Evolutionary conservation across 2,797 vertebrate genomes (phyloP).

Genomic region (Micrastur ruficollis): DNA sequence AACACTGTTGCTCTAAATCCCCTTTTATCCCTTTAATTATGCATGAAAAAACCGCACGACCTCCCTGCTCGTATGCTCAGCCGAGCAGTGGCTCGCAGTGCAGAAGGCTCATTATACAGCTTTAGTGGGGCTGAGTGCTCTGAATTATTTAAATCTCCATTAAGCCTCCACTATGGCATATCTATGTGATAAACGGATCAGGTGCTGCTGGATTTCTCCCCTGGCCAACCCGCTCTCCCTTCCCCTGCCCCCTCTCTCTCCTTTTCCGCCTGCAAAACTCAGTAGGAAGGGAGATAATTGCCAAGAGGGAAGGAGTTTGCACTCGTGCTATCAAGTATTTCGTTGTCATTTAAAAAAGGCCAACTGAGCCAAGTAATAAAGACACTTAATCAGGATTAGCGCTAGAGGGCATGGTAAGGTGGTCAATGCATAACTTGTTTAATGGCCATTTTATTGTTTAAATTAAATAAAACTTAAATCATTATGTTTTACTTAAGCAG

Average conservation of each 20-base stretch:
- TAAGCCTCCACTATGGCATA: constrained; percentile 79
- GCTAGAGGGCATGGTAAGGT: constrained; percentile 51
- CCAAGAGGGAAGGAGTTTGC: constrained; percentile 18
- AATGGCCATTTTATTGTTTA: constrained; percentile 58
- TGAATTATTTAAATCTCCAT: constrained; percentile 92
- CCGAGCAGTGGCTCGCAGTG: constrained; percentile 73
- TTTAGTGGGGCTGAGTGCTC: constrained; percentile 81
- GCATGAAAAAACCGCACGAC: constrained; percentile 72
- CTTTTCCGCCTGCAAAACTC: constrained; percentile 29
- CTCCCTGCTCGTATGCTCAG: constrained; percentile 69
- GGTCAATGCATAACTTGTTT: constrained; percentile 59
- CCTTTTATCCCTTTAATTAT: constrained; percentile 66
- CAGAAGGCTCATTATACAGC: constrained; percentile 82
- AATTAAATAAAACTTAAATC: constrained; percentile 67
- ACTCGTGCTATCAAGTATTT: constrained; percentile 18
- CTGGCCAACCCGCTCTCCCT: neutral
- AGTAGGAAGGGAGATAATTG: constrained; percentile 55
- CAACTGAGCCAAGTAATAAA: constrained; percentile 63
- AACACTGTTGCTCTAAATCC: constrained; percentile 62
- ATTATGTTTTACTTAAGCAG: constrained; percentile 29
- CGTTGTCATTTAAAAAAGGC: constrained; percentile 57
- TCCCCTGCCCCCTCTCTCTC: neutral
- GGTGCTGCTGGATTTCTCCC: constrained; percentile 69
- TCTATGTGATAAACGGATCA: constrained; percentile 82
- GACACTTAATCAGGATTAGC: constrained; percentile 54